A percentile compares a stretch with the other conserved stretches of the same genome.
phyloP scores from a whole-genome alignment of 2,888 invertebrate species.

The Unio delphinus region DNA sequence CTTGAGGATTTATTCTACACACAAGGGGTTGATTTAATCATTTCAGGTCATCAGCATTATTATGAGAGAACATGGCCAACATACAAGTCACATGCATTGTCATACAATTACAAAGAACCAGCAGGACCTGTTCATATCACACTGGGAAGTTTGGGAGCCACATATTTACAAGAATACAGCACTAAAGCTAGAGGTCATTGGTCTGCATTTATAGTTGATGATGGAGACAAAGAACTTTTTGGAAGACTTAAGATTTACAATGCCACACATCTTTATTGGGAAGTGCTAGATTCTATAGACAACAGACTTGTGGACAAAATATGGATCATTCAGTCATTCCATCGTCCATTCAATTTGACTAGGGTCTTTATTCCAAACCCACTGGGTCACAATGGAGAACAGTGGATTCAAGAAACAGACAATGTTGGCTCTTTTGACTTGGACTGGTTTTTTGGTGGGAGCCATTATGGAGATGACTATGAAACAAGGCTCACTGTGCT shows the following conservation, averaged over 20 bases:
- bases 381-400: slow-evolving; percentile 35
- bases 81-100: slow-evolving; percentile 49
- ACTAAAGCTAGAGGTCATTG: slow-evolving; percentile 40
- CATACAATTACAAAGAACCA: slow-evolving; percentile 55
- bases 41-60: slow-evolving; percentile 61
- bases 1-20: slow-evolving; percentile 61
- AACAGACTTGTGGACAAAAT: slow-evolving; percentile 53
- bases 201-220: slow-evolving; percentile 51
- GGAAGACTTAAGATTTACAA: slow-evolving; percentile 50
- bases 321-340: slow-evolving; percentile 49
- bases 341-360: slow-evolving; percentile 47
- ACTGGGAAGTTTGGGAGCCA: slow-evolving; percentile 54
- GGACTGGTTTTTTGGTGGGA: slow-evolving; percentile 35
- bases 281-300: slow-evolving; percentile 47
- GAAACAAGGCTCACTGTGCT: slow-evolving; percentile 41
- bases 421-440: slow-evolving; percentile 19
- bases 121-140: slow-evolving; percentile 58
- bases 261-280: slow-evolving; percentile 56
- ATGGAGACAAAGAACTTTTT: slow-evolving; percentile 48
- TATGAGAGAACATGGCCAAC: slow-evolving; percentile 66
- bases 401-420: slow-evolving; percentile 31
- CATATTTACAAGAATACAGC: slow-evolving; percentile 44
- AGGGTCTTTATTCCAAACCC: slow-evolving; percentile 37
- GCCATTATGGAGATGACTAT: slow-evolving; percentile 44
- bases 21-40: slow-evolving; percentile 60